Evolutionary conservation across 1,140 invertebrate genomes (phyloP), one percentile per base, ranked within the genome.

Genomic region (Nixonia krombeini): DNA sequence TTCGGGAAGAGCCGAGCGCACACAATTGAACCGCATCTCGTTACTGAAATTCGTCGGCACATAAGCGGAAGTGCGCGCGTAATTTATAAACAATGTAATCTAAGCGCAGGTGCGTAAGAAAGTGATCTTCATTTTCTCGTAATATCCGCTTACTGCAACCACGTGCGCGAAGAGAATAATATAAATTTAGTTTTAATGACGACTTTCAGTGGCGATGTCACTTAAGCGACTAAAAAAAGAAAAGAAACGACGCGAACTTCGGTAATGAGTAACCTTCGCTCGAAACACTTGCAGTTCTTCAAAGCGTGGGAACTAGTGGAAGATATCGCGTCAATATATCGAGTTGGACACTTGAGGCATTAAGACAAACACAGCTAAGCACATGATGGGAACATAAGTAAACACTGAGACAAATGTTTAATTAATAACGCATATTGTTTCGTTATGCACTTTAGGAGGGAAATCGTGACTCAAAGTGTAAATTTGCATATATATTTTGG

Each of bases 21-120:
- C 45, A 35, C 45, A 55, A 70, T 70, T 64, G 62, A 23, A 53
- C 33, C 51, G 31, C 33, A 31, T 42, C 45, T 69, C n/a, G 9
- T 49, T 62, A 58, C 62, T 65, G 38, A 62, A 58, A 65, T 61
- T 65, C 49, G 47, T 40, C 26, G 18, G 38, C 4, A 25, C 18
- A 26, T 15, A 16, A 53, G 8, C 68, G 68, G 68, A 70, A 70
- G 42, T 65, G 56, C 57, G 65, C 62, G 57, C 55, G 61, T 65
- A 70, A 61, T 65, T 64, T 65, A 64, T 64, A 61, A 70, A 61
- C 56, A 62, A 56, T 42, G 18, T 25, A 45, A 21, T 35, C 64
- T 16, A 49, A 59, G 52, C 52, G 57, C 68, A 65, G 68, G 68
- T 70, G 68, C 29, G 17, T 62, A 38, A 64, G 41, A 65, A 70